Evolutionary conservation across 2,113 vertebrate genomes (phyloP).

Genomic region (Hemibagrus wyckioides): DNA sequence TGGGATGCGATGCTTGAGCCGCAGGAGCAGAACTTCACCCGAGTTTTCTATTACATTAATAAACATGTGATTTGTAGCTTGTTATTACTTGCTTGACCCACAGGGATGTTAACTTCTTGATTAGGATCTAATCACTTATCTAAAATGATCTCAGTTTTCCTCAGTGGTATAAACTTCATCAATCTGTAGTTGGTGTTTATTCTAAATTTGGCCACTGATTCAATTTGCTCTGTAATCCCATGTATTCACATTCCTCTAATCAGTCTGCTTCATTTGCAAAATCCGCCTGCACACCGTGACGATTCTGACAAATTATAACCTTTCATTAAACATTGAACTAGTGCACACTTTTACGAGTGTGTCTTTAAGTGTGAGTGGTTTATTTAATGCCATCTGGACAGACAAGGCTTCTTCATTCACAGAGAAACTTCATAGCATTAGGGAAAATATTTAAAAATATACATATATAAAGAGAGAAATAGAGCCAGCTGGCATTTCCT

Average conservation of each 20-base stretch:
- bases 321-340: not conserved
- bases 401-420: not conserved
- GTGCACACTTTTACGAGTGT: not conserved
- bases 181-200: not conserved
- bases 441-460: not conserved
- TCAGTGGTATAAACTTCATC: not conserved
- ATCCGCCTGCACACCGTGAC: not conserved
- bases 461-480: not conserved
- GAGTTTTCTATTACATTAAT: not conserved
- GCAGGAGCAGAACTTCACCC: not conserved
- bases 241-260: not conserved
- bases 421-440: not conserved
- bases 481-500: not conserved
- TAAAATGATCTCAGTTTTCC: not conserved
- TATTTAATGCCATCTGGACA: not conserved
- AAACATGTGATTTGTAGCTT: not conserved
- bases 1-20: not conserved
- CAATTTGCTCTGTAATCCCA: not conserved
- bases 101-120: not conserved
- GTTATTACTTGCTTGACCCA: not conserved
- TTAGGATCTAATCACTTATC: not conserved
- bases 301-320: not conserved
- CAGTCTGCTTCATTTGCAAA: not conserved
- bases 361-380: not conserved
- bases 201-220: not conserved